Evolutionary conservation across 2,797 vertebrate species (phyloP), one percentile per base, ranked within the genome.

Genomic region (Hyperoplus lanceolatus): DNA sequence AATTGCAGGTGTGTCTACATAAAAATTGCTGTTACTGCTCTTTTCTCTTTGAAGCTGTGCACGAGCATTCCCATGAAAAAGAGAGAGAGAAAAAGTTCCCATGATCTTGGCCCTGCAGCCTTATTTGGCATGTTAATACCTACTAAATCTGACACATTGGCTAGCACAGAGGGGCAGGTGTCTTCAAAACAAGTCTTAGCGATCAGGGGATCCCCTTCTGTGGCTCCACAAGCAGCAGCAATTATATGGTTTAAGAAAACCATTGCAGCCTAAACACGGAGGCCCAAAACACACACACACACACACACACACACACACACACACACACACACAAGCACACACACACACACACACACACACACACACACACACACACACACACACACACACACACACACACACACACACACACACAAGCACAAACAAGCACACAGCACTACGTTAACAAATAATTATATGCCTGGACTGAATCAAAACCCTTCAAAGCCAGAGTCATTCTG

Each of bases 111-210:
- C 87, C 80, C 87, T 74, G 71, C 67, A 73, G 89, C 84, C 89
- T 87, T 86, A 83, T 91, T 87, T 79, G 84, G 77, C 74, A 42
- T 50, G 75, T 70, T 87, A 88, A 93, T 87, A 89, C 84, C 85
- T 62, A 77, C 75, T 86, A 78, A 89, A 90, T 78, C 70, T 78
- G 87, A 90, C 80, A 87, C 89, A 86, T 87, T 80, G 29, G 80
- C 76, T 83, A 79, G 81, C 81, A 79, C 85, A 85, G 65, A 87
- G 73, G 77, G 93, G 88, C 94, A 94, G 94, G 92, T 94, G 94
- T 85, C 86, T 82, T 87, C 51, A 86, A 87, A 90, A 92, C 75
- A 82, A 82, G 77, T 72, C 82, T 89, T 68, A 86, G 77, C 12
- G 59, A 87, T 82, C 81, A 62, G 83, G 84, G 67, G 80, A 80